Evolutionary conservation across 1,140 invertebrate genomes (phyloP), one percentile per base, ranked within the genome.

Genomic region (Whitmania pigra): DNA sequence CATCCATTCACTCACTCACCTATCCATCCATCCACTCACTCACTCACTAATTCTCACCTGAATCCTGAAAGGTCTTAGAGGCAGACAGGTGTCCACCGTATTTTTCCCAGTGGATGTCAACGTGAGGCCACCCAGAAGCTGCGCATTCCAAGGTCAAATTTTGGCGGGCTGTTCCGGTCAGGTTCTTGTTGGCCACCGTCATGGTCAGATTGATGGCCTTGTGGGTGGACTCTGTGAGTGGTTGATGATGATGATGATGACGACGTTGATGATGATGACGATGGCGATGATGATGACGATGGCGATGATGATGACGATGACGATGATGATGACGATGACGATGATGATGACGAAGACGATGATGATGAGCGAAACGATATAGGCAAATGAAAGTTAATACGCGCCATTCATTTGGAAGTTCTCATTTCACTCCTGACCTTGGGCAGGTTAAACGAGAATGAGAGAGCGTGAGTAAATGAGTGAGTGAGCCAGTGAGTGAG

Each of bases 401-500:
- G 5, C 43, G 43, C 43, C 43, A 49, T 49, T 49, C 43, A 49
- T 49, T 49, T 49, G 43, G 43, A 49, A 49, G 43, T 49, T 49
- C 15, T 49, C 43, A 49, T 49, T 49, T 49, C 43, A 49, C 15
- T 49, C 1, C 43, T 49, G 43, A 49, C 43, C 43, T 49, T 49
- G 43, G 13, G 11, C 15, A 17, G 43, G 43, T 49, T 49, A 49
- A 49, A 49, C 9, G 15, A 15, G 72, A 72, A 66, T 72, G 69
- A 72, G 72, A 72, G 72, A 54, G 72, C 72, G 72, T n/a, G n/a
- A n/a, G n/a, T n/a, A n/a, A 6, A 6, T 36, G 31, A 6, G 31
- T 36, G 31, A 36, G 31, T 36, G 31, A 36, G 31, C 6, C 27
- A 72, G 71, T 72, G 71, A 72, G 71, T 72, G 31, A 6, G 31